Evolutionary conservation across 2,888 invertebrate genomes (phyloP), one percentile per base, ranked within the genome.

Genomic region (Megalurothrips usitatus): DNA sequence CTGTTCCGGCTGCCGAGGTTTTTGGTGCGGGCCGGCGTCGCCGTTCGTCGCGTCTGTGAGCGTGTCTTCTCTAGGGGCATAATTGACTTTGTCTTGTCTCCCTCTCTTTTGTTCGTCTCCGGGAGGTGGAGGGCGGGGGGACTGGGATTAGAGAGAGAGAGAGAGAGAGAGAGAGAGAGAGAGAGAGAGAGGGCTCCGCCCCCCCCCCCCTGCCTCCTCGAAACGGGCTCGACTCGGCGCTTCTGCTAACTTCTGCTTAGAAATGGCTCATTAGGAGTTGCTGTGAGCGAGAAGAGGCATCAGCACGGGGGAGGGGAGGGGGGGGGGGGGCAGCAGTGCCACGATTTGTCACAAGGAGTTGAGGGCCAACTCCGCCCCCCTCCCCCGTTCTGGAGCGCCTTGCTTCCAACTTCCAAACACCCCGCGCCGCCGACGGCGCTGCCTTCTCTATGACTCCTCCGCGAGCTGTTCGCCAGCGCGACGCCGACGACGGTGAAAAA

Each of bases 171-270:
- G 34, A 43, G 34, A 43, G 34, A 6, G 34, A 43, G 34, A 6
- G 34, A 11, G 68, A 17, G 58, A 58, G 34, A 43, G 34, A 6
- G 34, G 34, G 34, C 6, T 4, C 34, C 3, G 34, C 6, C 6
- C 34, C 34, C 26, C 12, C 68, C 23, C 68, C 23, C 3, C 23
- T 2, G 8, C 6, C 23, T 26, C 10, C 68, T 75, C 68, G 12
- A 4, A 12, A 26, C 19, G 12, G 68, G 68, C 68, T 23, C 68
- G 68, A 75, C 68, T 75, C 68, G 68, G 68, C 68, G 68, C 68
- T 75, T 75, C 68, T 75, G 68, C 68, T 75, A 75, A 75, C 68
- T 75, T 75, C 68, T 75, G 68, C 68, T 75, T 75, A 75, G 68
- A 75, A 75, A 75, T 75, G 68, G 68, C 68, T 75, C 68, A 75